Percentiles rank a stretch among this genome's conserved stretches.
Conservation (phyloP, 2,797 vertebrate genomes). For the Valencia hispanica region DNA sequence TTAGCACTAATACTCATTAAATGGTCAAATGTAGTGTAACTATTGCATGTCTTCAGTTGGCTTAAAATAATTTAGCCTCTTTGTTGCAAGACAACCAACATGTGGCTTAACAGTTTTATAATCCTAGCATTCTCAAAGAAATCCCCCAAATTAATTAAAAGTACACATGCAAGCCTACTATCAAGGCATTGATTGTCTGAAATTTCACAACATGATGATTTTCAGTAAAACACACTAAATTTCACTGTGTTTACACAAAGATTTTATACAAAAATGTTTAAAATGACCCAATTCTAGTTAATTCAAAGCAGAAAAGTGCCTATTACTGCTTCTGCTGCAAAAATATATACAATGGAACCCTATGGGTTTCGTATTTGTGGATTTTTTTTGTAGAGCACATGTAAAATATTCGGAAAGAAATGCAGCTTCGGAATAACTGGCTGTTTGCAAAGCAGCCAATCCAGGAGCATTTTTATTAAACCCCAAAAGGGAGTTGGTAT, state of each 20-base stretch:
- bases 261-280: background rate
- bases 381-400: no score
- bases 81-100: background rate
- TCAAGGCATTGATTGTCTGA: background rate
- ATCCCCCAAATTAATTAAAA: no score
- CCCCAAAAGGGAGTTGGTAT: no score
- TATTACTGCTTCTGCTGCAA: background rate
- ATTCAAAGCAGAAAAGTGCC: background rate
- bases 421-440: no score
- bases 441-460: background rate
- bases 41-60: background rate
- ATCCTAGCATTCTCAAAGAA: background rate
- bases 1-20: background rate
- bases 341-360: background rate
- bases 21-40: background rate
- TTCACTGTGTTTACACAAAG: background rate
- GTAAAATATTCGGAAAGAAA: no score
- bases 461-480: background rate
- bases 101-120: background rate
- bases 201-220: background rate
- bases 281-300: background rate
- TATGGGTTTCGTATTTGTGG: no score
- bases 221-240: background rate
- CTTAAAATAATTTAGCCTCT: background rate
- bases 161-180: background rate